Evolutionary conservation across 2,797 vertebrate genomes (phyloP), one percentile per base, ranked within the genome.

Genomic region (Silurus lanzhouensis): DNA sequence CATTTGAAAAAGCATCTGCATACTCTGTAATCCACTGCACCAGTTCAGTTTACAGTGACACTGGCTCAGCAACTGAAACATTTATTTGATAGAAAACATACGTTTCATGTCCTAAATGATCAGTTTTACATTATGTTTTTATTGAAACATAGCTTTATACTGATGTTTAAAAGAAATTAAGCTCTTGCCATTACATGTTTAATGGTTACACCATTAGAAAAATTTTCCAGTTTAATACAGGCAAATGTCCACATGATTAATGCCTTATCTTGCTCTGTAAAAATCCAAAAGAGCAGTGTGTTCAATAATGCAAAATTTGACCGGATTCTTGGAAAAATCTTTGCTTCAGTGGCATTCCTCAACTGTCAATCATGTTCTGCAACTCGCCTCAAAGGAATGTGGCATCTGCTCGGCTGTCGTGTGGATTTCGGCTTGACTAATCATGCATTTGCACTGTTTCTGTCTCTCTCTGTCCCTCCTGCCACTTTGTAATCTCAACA

Each of bases 361-460:
- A 72, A 76, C 55, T 85, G 89, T 86, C 74, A 92, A 91, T 93
- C 91, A 87, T 82, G 89, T 89, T 81, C 80, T 81, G 90, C 90
- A 91, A 94, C 91, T 94, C 90, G 92, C 90, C 91, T 91, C 88
- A 90, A 90, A 89, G 92, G 90, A 91, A 89, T 87, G 91, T 92
- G 92, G 92, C 92, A 92, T 92, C 93, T 92, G 92, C 92, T 95
- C 92, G 92, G 93, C 93, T 93, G 93, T 92, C 91, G 91, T 91
- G 90, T 91, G 90, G 89, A 92, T 92, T 92, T 91, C 92, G 90
- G 93, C 93, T 93, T 93, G 93, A 92, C 93, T 92, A 90, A 90
- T 90, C 89, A 87, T 22, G 91, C 85, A 79, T 74, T 75, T 83
- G 68, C 68, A 74, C 70, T 31, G 71, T 85, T 75, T 78, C 70